phyloP scores from a whole-genome alignment of 1,140 invertebrate species.

The Harlomillsia oculata region DNA sequence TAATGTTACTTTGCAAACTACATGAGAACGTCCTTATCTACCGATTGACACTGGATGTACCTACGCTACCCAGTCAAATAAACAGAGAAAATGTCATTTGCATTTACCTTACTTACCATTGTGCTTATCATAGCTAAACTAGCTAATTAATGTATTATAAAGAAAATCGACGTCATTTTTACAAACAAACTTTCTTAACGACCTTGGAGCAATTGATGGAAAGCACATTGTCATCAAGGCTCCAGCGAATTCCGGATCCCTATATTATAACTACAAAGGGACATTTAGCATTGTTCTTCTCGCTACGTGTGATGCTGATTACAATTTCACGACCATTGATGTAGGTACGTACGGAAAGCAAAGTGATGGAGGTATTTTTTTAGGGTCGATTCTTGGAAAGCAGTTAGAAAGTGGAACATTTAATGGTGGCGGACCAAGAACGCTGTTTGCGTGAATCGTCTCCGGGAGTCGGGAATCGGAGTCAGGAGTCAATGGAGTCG shows the following conservation, averaged over 20 bases:
- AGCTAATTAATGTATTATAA: no score
- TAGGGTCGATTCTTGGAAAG: slow-evolving; percentile 23
- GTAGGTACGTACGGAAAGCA: slow-evolving; percentile 31
- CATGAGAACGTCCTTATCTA: no score
- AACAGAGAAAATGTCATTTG: no score
- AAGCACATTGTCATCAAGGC: slow-evolving; percentile 38
- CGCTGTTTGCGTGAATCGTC: slow-evolving; percentile 22
- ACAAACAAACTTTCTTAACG: slow-evolving; percentile 36
- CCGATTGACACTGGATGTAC: no score
- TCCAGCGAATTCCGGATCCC: slow-evolving; percentile 34
- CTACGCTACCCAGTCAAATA: no score
- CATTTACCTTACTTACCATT: no score
- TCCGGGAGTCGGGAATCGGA: no score
- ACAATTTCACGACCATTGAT: slow-evolving; percentile 34
- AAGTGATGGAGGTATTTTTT: slow-evolving; percentile 35
- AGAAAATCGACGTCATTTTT: no score
- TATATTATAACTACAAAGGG: slow-evolving; percentile 40
- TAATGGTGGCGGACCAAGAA: slow-evolving; percentile 22
- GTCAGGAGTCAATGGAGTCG: no score
- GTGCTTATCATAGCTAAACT: no score
- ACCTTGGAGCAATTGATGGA: slow-evolving; percentile 38
- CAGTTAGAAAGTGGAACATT: slow-evolving; percentile 18
- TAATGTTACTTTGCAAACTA: no score
- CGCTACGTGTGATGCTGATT: slow-evolving; percentile 29
- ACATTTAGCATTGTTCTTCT: slow-evolving; percentile 33